Evolutionary conservation across 1,140 invertebrate genomes (phyloP).

Genomic region (Pseudomyrmex dendroicus): DNA sequence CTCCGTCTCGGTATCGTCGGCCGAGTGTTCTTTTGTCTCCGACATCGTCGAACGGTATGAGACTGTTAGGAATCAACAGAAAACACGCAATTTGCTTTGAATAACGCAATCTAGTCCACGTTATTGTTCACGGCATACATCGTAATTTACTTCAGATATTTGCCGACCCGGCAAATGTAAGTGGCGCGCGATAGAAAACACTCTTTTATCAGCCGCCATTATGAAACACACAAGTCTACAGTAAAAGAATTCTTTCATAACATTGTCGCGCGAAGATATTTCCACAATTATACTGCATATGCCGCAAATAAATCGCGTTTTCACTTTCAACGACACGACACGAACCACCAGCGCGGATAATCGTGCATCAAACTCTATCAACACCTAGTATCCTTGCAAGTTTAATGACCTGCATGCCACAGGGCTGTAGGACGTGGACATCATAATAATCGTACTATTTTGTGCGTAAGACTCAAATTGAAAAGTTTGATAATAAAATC

Average conservation of each 20-base stretch:
- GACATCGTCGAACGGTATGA: constrained; percentile 57
- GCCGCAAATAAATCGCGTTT: neutral
- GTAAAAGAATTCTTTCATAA: neutral
- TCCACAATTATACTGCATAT: neutral
- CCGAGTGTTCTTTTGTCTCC: constrained; percentile 52
- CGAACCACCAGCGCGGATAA: neutral
- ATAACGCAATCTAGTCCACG: neutral
- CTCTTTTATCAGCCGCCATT: constrained; percentile 65
- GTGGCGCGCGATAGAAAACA: constrained; percentile 8
- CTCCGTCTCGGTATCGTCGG: constrained; percentile 56
- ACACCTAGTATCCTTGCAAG: constrained; percentile 22
- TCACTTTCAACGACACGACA: neutral
- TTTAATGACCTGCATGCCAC: constrained; percentile 61
- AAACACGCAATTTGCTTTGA: neutral
- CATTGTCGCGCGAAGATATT: neutral
- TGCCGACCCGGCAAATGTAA: neutral
- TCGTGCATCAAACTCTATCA: neutral
- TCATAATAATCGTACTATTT: too few relatives aligned
- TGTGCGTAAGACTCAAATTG: neutral
- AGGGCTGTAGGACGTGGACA: constrained; percentile 22
- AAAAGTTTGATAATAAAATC: too few relatives aligned
- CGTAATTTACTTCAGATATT: neutral
- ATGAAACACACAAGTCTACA: constrained; percentile 23
- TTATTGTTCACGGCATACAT: neutral
- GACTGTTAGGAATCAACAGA: too few relatives aligned